These are phyloP conservation scores for Stichopus chloronotus DNA, from an alignment of 35 echinoderm and acorn worm species.

Conservation along the genomic window DNA sequence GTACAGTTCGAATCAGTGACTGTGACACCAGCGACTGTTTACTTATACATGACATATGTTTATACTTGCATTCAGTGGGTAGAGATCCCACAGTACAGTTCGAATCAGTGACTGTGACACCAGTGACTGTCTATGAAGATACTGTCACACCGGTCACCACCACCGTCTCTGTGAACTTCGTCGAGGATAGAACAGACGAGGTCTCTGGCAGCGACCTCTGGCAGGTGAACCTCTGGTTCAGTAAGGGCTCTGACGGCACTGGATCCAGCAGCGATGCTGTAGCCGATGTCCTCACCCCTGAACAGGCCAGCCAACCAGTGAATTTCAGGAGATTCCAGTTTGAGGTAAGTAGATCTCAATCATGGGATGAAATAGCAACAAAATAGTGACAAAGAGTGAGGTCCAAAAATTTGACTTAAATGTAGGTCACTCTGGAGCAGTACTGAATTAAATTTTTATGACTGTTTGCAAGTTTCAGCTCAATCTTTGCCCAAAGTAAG, in stretches of 20 bases:
- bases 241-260: slow-evolving; percentile 22
- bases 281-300: neutral
- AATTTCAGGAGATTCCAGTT: slow-evolving; percentile 39
- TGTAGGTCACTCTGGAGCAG: no score
- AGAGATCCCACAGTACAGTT: slow-evolving; percentile 48
- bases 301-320: slow-evolving; percentile 16
- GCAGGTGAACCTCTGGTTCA: slow-evolving; percentile 56
- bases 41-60: neutral
- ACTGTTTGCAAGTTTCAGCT: no score
- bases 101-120: slow-evolving; percentile 11
- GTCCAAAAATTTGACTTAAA: no score
- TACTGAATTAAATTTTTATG: no score
- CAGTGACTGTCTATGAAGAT: slow-evolving; percentile 46
- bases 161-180: slow-evolving; percentile 13
- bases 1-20: slow-evolving; percentile 33
- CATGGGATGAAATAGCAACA: no score
- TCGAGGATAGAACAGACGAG: slow-evolving; percentile 23
- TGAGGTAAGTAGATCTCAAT: neutral
- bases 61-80: neutral
- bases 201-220: slow-evolving; percentile 26
- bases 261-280: slow-evolving; percentile 44
- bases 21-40: slow-evolving; percentile 29
- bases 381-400: no score
- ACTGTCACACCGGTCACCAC: slow-evolving; percentile 21
- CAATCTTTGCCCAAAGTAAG: no score